phyloP scores from a whole-genome alignment of 2,113 vertebrate species.

The Lagopus leucura region DNA sequence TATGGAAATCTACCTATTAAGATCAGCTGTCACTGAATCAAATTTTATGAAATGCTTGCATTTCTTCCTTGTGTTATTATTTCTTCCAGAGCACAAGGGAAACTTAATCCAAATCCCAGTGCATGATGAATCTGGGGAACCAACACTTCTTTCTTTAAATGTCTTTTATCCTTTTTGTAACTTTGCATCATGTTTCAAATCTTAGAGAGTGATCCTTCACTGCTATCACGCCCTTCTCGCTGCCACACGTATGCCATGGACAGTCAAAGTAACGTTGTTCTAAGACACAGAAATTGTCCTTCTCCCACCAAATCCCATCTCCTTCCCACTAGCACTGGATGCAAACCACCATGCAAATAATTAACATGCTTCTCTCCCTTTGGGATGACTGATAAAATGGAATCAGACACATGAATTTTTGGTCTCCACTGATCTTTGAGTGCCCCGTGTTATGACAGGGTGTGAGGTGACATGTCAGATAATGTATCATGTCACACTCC shows the following conservation, averaged over 20 bases:
- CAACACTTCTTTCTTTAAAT: not conserved
- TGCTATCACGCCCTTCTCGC: not conserved
- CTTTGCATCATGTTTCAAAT: not conserved
- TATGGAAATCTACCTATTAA: not conserved
- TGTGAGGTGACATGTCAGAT: conserved; percentile 64
- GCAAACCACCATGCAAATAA: conserved; percentile 7
- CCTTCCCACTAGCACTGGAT: not conserved
- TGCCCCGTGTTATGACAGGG: conserved; percentile 60
- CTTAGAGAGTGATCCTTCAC: not conserved
- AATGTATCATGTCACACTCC: conserved; percentile 55
- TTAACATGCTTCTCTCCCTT: conserved; percentile 9
- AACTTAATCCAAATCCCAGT: not conserved
- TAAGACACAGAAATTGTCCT: not conserved
- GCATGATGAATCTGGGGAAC: not conserved
- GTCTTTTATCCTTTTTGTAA: not conserved
- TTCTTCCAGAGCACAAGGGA: not conserved
- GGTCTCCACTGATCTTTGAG: conserved; percentile 46
- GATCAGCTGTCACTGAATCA: not conserved
- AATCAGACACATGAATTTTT: conserved; percentile 63
- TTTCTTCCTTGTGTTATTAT: not conserved
- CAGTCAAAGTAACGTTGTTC: not conserved
- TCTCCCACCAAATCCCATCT: not conserved
- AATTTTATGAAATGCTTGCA: not conserved
- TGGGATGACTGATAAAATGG: conserved; percentile 56
- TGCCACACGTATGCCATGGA: rapidly evolving